Conservation (phyloP, 2,113 vertebrate species). For the Cervus canadensis region DNA sequence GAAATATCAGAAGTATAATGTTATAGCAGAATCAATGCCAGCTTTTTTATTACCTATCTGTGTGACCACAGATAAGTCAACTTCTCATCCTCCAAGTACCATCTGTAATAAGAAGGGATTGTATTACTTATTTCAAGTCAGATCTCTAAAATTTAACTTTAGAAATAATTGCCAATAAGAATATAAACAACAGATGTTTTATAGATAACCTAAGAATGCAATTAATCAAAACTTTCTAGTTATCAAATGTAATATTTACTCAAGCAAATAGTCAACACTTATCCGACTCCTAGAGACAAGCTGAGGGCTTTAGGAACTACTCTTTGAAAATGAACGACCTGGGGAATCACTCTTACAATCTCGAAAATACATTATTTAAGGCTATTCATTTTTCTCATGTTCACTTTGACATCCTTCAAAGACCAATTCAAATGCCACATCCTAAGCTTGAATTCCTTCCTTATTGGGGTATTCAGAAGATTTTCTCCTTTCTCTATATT, state of each 20-base stretch:
- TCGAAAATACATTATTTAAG: background rate
- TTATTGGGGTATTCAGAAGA: background rate
- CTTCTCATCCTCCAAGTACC: background rate
- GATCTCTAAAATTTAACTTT: background rate
- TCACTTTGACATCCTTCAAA: background rate
- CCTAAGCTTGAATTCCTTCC: background rate
- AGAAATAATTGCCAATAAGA: background rate
- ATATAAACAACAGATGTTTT: background rate
- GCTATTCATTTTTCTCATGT: background rate
- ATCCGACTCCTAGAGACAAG: background rate
- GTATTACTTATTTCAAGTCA: background rate
- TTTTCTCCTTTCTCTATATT: background rate
- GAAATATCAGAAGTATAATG: background rate
- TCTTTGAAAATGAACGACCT: background rate
- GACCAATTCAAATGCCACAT: background rate
- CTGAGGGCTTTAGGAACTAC: background rate
- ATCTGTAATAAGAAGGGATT: background rate
- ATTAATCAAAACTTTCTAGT: background rate
- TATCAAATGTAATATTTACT: constrained; percentile 14
- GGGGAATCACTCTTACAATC: background rate
- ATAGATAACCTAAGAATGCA: background rate
- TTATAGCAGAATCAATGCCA: background rate
- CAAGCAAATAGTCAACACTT: background rate
- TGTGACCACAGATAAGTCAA: background rate
- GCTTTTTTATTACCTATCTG: background rate